Evolutionary conservation across 2,888 invertebrate species (phyloP).

Genomic region (Trisateles emortualis): DNA sequence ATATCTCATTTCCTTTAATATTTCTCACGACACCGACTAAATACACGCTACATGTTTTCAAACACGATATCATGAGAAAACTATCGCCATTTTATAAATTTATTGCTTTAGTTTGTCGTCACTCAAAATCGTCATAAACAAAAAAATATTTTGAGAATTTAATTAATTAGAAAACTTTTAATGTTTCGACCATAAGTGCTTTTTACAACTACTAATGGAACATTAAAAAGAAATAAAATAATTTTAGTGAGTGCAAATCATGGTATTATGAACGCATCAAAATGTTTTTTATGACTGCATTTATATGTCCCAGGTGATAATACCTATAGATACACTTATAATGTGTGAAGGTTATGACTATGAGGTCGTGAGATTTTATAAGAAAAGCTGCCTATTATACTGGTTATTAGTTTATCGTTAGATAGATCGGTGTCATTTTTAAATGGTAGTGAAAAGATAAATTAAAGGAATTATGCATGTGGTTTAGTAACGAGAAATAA

Average conservation of each 20-base stretch:
- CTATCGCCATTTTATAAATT: slow-evolving; percentile 10
- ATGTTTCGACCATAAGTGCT: slow-evolving; percentile 11
- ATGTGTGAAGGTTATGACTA: slow-evolving; percentile 15
- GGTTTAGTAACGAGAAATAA: too few species aligned
- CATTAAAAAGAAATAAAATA: slow-evolving; percentile 42
- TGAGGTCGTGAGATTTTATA: slow-evolving; percentile 5
- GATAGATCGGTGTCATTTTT: neutral
- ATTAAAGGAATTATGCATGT: too few species aligned
- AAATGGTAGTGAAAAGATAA: neutral
- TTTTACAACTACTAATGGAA: slow-evolving; percentile 32
- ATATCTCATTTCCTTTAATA: slow-evolving; percentile 25
- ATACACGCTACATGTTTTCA: slow-evolving; percentile 12
- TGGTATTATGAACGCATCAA: slow-evolving; percentile 21
- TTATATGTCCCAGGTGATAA: slow-evolving; percentile 16
- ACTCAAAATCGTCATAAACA: slow-evolving; percentile 22
- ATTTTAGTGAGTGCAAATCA: slow-evolving; percentile 38
- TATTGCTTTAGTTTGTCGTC: slow-evolving; percentile 19
- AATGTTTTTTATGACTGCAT: slow-evolving; percentile 26
- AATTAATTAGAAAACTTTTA: slow-evolving; percentile 31
- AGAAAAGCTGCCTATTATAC: slow-evolving; percentile 7
- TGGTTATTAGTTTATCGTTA: neutral
- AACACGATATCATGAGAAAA: slow-evolving; percentile 22
- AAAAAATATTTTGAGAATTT: slow-evolving; percentile 18
- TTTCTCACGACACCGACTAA: slow-evolving; percentile 23
- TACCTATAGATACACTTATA: slow-evolving; percentile 14